Evolutionary conservation across 1,140 invertebrate species (phyloP).

Genomic region (Homarus americanus): DNA sequence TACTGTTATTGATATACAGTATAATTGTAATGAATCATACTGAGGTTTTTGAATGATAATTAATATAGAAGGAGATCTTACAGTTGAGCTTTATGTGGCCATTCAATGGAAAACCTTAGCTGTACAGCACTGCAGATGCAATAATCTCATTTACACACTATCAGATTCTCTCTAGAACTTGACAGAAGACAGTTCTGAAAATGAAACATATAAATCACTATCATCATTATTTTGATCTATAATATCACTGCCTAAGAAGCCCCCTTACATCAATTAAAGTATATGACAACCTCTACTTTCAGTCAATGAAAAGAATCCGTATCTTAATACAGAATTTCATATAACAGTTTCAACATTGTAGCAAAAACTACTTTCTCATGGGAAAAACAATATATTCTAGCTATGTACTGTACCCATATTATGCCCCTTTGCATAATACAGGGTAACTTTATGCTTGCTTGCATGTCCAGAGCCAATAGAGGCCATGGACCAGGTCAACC

Average conservation of each 20-base stretch:
- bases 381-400: conserved; percentile 5
- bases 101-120: conserved; percentile 7
- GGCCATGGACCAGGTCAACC: background rate
- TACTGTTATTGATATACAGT: background rate
- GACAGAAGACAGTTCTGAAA: conserved; percentile 13
- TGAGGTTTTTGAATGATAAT: background rate
- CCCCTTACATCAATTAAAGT: conserved; percentile 21
- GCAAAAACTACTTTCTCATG: conserved; percentile 43
- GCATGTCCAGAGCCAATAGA: background rate
- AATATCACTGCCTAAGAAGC: conserved; percentile 59
- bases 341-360: conserved; percentile 48
- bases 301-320: conserved; percentile 23
- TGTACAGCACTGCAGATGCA: conserved; percentile 4
- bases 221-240: conserved; percentile 61
- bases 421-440: conserved; percentile 22
- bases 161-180: conserved; percentile 36
- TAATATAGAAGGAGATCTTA: background rate
- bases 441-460: conserved; percentile 3
- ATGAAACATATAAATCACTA: conserved; percentile 40
- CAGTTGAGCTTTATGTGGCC: background rate
- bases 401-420: conserved; percentile 29
- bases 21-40: background rate
- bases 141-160: conserved; percentile 7
- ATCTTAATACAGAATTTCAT: conserved; percentile 36
- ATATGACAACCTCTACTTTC: conserved; percentile 20